Evolutionary conservation across 1,140 invertebrate genomes (phyloP).

Genomic region (Cherax destructor): DNA sequence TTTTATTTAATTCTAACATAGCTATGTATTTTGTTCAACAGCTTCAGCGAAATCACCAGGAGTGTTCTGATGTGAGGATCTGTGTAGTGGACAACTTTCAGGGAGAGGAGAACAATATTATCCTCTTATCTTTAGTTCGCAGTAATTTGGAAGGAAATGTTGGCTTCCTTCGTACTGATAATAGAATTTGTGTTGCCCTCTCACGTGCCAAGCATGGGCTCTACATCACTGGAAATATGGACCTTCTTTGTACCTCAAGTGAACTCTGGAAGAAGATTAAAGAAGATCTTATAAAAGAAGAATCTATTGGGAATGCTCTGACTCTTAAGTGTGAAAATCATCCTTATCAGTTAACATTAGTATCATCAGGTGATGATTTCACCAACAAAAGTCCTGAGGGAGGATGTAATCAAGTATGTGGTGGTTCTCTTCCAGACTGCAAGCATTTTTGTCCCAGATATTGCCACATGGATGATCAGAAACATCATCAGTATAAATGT

Average conservation of each 20-base stretch:
- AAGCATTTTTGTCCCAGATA: slow-evolving; percentile 78
- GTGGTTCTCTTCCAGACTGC: slow-evolving; percentile 81
- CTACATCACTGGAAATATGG: slow-evolving; percentile 81
- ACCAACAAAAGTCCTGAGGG: slow-evolving; percentile 81
- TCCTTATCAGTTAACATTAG: slow-evolving; percentile 72
- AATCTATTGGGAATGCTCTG: slow-evolving; percentile 73
- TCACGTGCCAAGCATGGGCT: slow-evolving; percentile 87
- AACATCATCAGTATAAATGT: slow-evolving; percentile 77
- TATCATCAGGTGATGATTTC: slow-evolving; percentile 74
- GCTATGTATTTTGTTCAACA: slow-evolving; percentile 7
- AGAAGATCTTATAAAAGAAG: slow-evolving; percentile 55
- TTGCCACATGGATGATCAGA: slow-evolving; percentile 77
- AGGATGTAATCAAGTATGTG: slow-evolving; percentile 87
- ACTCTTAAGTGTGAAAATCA: slow-evolving; percentile 77
- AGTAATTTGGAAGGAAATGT: slow-evolving; percentile 82
- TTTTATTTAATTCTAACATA: too few relatives aligned
- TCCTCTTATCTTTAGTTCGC: slow-evolving; percentile 88
- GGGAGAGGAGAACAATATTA: slow-evolving; percentile 90
- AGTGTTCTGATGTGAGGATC: slow-evolving; percentile 74
- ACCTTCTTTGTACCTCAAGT: slow-evolving; percentile 71
- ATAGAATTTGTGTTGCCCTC: slow-evolving; percentile 89
- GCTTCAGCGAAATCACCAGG: slow-evolving; percentile 22
- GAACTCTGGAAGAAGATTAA: slow-evolving; percentile 76
- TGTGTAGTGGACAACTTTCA: slow-evolving; percentile 88
- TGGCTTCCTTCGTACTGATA: slow-evolving; percentile 86